phyloP scores from a whole-genome alignment of 2,113 vertebrate genomes.

The Fregata magnificens region DNA sequence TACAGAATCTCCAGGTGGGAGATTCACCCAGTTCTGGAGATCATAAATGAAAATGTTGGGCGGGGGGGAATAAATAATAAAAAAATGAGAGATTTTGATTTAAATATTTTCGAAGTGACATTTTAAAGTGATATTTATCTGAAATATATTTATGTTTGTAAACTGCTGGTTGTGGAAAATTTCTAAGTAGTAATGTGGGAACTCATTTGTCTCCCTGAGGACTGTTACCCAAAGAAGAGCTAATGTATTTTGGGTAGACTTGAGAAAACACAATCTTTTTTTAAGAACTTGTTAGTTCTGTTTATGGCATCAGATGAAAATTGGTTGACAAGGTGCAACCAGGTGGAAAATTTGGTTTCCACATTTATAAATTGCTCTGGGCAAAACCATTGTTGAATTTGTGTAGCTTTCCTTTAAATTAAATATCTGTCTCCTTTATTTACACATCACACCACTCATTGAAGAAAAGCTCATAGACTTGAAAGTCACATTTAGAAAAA shows the following conservation, averaged over 20 bases:
- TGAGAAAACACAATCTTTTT: background rate
- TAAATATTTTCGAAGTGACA: background rate
- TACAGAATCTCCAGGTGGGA: background rate
- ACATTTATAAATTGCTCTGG: background rate
- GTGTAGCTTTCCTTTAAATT: background rate
- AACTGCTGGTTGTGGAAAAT: background rate
- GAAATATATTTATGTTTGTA: background rate
- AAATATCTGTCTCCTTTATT: background rate
- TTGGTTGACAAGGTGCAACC: background rate
- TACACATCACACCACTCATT: background rate
- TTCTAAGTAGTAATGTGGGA: background rate
- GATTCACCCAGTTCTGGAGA: background rate
- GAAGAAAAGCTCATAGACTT: background rate
- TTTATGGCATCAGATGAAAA: background rate
- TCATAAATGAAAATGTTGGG: background rate
- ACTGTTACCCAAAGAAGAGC: background rate
- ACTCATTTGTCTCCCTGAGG: background rate
- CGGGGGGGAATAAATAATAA: background rate
- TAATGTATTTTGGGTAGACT: background rate
- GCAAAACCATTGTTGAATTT: background rate
- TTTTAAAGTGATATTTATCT: background rate
- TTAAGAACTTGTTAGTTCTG: background rate
- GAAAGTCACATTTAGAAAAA: background rate
- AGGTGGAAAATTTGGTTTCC: background rate
- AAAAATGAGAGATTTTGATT: background rate